Evolutionary conservation across 2,797 vertebrate genomes (phyloP).

Genomic region (Argya squamiceps): DNA sequence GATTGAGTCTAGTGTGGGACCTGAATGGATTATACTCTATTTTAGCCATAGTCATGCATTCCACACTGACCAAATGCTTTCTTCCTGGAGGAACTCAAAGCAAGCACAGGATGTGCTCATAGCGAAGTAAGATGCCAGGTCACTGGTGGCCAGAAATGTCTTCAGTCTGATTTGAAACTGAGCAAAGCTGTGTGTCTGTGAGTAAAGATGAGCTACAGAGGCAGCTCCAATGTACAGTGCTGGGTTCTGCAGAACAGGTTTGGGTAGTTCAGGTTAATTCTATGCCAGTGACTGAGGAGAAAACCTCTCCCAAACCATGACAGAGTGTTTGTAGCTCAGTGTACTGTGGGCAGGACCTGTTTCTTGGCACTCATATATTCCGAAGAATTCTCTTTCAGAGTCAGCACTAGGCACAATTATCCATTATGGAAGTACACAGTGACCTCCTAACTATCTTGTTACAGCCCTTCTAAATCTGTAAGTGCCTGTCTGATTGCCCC

Average conservation of each 20-base stretch:
- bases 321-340: neutral
- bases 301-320: neutral
- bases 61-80: neutral
- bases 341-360: neutral
- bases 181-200: neutral
- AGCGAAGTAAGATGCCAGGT: neutral
- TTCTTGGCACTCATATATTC: neutral
- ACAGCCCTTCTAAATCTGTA: neutral
- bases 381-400: neutral
- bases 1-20: neutral
- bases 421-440: neutral
- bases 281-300: neutral
- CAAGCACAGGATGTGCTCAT: neutral
- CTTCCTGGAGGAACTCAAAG: neutral
- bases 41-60: neutral
- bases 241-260: conserved; percentile 3
- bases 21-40: neutral
- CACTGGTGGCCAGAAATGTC: neutral
- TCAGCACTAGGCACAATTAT: neutral
- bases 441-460: neutral
- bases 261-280: neutral
- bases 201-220: neutral
- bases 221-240: neutral
- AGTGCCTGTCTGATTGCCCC: neutral
- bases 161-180: neutral